Base-by-base conservation (phyloP, 2,888 invertebrate species). In the Neoitamus cyanurus region DNA sequence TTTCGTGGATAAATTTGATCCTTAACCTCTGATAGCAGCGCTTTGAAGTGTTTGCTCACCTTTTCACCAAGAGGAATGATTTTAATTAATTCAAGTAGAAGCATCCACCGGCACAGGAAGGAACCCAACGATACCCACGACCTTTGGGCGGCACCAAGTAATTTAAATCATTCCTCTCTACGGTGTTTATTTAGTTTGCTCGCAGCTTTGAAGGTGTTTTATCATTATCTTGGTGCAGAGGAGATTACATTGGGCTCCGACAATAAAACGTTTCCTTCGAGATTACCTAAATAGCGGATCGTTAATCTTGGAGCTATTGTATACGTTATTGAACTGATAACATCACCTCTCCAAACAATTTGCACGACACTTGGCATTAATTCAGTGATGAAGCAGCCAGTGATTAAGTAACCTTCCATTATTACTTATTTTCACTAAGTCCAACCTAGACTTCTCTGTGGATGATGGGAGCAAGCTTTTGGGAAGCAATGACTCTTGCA, bases 21-120 rank as follows among this genome's bases (percentile, higher is more conserved):
- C 36, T 82, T 82, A 37, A 34, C 36, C 48, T 34, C 58, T 69
- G 82, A 82, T 82, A 82, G 69, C 25, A 68, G 37, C 82, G 25
- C 82, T 69, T 82, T 69, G 69, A 82, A 82, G 82, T 82, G 82
- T 82, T 82, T 82, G 69, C 82, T 82, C 82, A 82, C 82, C 82
- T 82, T 82, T 69, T 69, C 37, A 37, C 82, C 69, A 42, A 34
- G 82, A 82, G 69, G 69, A 82, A 82, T 82, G 82, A 82, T 82
- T 82, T 82, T 82, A 82, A 82, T 82, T 82, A 82, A 82, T 82
- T 82, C 82, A 82, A 82, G 82, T 69, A 69, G 36, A 37, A 42
- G 82, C 69, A 82, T 69, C 68, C 68, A 69, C 82, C 20, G 69
- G 25, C 9, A 6, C 46, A 48, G 11, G 68, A 68, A 68, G 34